Percentiles rank a stretch among this genome's conserved stretches.
Evolutionary conservation across 2,888 invertebrate species (phyloP).

Genomic region (Ornithoptera alexandrae): DNA sequence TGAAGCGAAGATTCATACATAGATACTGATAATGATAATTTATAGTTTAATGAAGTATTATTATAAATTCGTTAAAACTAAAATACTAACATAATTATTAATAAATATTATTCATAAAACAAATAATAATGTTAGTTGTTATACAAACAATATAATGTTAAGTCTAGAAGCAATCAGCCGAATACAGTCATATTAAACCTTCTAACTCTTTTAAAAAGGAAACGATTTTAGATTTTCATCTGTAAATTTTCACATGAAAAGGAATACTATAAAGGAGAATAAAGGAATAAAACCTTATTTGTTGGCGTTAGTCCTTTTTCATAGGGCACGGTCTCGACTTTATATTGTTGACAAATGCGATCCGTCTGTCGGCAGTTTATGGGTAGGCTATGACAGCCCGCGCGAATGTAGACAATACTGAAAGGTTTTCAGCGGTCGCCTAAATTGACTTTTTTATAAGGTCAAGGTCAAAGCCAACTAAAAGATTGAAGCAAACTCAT

Average conservation of each 20-base stretch:
- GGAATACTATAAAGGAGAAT: slow-evolving; percentile 25
- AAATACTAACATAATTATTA: too few relatives aligned
- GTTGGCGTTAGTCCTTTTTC: slow-evolving; percentile 32
- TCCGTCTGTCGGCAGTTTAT: slow-evolving; percentile 55
- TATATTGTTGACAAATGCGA: slow-evolving; percentile 61
- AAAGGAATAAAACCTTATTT: slow-evolving; percentile 32
- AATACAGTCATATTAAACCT: slow-evolving; percentile 1
- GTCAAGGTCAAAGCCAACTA: slow-evolving; percentile 42
- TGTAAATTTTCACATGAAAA: slow-evolving; percentile 30
- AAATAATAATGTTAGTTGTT: too few relatives aligned
- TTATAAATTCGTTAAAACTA: too few relatives aligned
- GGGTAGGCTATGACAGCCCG: slow-evolving; percentile 47
- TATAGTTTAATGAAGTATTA: too few relatives aligned
- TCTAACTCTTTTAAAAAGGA: slow-evolving; percentile 20
- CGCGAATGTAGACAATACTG: slow-evolving; percentile 50
- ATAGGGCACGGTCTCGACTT: slow-evolving; percentile 45
- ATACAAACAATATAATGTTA: too few relatives aligned
- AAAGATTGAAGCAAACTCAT: too few relatives aligned
- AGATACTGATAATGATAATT: too few relatives aligned
- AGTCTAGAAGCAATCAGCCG: too few relatives aligned
- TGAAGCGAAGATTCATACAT: too few relatives aligned
- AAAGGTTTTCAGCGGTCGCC: slow-evolving; percentile 59
- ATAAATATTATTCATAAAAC: too few relatives aligned
- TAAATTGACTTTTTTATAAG: slow-evolving; percentile 56
- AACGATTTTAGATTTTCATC: slow-evolving; percentile 22